Evolutionary conservation across 2,888 invertebrate species (phyloP).

Genomic region (Scrobipalpa costella): DNA sequence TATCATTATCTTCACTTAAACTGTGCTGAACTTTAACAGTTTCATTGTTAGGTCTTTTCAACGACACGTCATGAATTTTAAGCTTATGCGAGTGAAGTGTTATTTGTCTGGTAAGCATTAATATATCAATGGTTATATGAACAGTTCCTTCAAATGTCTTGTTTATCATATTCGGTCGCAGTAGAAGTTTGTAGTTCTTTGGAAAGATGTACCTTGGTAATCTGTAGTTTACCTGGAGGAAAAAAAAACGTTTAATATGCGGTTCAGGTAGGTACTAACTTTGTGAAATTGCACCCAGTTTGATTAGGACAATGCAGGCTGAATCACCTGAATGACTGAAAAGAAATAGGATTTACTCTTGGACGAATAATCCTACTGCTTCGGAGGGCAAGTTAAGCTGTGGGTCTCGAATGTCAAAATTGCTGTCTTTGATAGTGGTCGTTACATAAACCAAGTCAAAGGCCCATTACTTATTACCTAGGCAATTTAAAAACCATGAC

Average conservation of each 20-base stretch:
- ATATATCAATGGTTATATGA: conserved; percentile 67
- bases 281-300: too few species aligned
- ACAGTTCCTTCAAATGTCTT: conserved; percentile 82
- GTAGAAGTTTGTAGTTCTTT: conserved; percentile 83
- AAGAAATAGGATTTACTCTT: too few species aligned
- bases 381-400: too few species aligned
- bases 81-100: conserved; percentile 83
- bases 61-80: conserved; percentile 57
- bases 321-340: too few species aligned
- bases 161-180: conserved; percentile 83
- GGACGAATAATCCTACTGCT: too few species aligned
- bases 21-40: conserved; percentile 30
- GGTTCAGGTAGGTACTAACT: neutral
- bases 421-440: too few species aligned
- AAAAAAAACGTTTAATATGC: neutral
- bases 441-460: too few species aligned
- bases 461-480: too few species aligned
- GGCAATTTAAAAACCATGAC: too few species aligned
- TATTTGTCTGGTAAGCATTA: conserved; percentile 67
- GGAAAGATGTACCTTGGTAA: conserved; percentile 83
- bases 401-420: too few species aligned
- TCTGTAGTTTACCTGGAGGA: conserved; percentile 50
- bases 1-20: conserved; percentile 45
- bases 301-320: too few species aligned
- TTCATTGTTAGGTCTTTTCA: conserved; percentile 40